These are phyloP conservation scores for Meles meles DNA, from an alignment of 2,113 vertebrate species.

Conservation along the genomic window DNA sequence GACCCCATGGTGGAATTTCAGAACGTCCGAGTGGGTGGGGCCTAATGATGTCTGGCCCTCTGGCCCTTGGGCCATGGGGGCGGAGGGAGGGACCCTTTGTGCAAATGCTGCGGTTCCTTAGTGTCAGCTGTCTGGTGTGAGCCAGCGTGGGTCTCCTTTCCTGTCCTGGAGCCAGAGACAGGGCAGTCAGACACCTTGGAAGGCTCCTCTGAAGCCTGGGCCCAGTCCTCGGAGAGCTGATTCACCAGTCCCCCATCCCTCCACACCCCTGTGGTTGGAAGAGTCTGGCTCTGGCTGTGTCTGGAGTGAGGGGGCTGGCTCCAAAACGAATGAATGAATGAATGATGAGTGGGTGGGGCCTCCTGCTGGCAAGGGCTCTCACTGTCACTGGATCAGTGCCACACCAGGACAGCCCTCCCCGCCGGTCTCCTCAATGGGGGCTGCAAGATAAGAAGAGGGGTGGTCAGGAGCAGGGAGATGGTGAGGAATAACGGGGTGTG, in stretches of 20 bases:
- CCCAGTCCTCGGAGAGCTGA: slow-evolving; percentile 37
- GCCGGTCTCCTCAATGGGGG: slow-evolving; percentile 81
- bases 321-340: slow-evolving; percentile 61
- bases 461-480: background rate
- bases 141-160: background rate
- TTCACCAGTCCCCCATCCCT: background rate
- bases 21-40: background rate
- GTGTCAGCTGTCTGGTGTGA: slow-evolving; percentile 12
- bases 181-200: slow-evolving; percentile 40
- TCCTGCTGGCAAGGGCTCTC: background rate
- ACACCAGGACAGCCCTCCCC: slow-evolving; percentile 78
- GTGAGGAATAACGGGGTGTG: too few species aligned
- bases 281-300: slow-evolving; percentile 20
- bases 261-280: slow-evolving; percentile 36
- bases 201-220: slow-evolving; percentile 12
- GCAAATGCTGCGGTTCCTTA: slow-evolving; percentile 67
- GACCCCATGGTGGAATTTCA: slow-evolving; percentile 2
- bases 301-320: slow-evolving; percentile 31
- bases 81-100: slow-evolving; percentile 28
- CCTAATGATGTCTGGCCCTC: background rate
- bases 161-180: slow-evolving; percentile 19
- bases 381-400: slow-evolving; percentile 78
- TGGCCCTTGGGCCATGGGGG: background rate
- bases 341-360: background rate
- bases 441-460: slow-evolving; percentile 55